phyloP scores from a whole-genome alignment of 2,888 invertebrate genomes.

The Dasysyrphus albostriatus region DNA sequence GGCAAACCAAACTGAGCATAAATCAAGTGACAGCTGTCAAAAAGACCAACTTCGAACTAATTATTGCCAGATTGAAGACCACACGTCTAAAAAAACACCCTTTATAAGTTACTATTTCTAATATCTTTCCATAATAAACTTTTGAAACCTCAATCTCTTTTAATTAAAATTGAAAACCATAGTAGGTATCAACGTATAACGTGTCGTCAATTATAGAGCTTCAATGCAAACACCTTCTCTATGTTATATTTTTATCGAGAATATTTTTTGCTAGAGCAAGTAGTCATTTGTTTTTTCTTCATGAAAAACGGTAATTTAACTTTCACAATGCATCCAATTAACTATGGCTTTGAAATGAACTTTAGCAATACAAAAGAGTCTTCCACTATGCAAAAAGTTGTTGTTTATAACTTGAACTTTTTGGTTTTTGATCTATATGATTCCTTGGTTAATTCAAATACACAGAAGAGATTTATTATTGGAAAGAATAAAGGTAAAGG shows the following conservation, averaged over 20 bases:
- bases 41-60: too few species aligned
- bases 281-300: neutral
- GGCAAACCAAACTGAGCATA: too few species aligned
- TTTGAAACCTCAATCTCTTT: too few species aligned
- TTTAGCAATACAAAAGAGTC: neutral
- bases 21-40: too few species aligned
- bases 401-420: neutral
- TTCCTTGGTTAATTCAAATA: too few species aligned
- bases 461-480: too few species aligned
- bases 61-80: too few species aligned
- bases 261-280: neutral
- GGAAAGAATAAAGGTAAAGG: too few species aligned
- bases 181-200: neutral
- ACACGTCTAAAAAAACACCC: too few species aligned
- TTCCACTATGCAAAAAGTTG: neutral
- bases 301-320: neutral
- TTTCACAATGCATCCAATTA: neutral
- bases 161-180: neutral
- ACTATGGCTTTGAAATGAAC: neutral
- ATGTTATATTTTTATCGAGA: neutral
- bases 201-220: neutral
- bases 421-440: too few species aligned
- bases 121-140: too few species aligned
- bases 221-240: neutral
- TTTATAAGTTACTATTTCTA: too few species aligned